Evolutionary conservation across 1,140 invertebrate species (phyloP).

Genomic region (Cherax destructor): DNA sequence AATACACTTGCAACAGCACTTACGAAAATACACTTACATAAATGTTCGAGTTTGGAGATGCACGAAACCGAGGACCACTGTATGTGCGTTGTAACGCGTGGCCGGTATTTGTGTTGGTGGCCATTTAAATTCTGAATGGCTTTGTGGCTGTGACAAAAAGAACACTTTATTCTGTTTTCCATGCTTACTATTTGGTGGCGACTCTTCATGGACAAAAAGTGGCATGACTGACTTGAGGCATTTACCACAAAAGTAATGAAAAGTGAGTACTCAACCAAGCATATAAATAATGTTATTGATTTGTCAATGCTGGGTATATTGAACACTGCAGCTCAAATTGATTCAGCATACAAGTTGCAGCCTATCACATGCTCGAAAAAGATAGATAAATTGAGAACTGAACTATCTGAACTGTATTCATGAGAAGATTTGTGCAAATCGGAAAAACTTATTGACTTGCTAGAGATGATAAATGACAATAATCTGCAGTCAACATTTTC

Average conservation of each 20-base stretch:
- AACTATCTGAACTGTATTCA: background rate
- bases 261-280: conserved; percentile 47
- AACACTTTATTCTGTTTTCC: no score
- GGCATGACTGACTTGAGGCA: conserved; percentile 7
- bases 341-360: no score
- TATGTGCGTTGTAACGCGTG: no score
- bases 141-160: no score
- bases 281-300: background rate
- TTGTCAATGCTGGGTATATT: conserved; percentile 29
- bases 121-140: no score
- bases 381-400: no score
- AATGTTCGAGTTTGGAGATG: no score
- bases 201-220: conserved; percentile 62
- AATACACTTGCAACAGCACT: no score
- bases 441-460: conserved; percentile 38
- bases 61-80: no score
- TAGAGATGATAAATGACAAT: conserved; percentile 42
- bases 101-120: no score
- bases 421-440: conserved; percentile 50
- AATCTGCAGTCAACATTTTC: background rate
- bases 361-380: no score
- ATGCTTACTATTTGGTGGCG: conserved; percentile 3
- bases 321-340: background rate
- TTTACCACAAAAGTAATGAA: conserved; percentile 53
- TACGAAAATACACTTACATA: no score